Base-by-base conservation (phyloP, 1,140 invertebrate species). In the Drosophila lowei region DNA sequence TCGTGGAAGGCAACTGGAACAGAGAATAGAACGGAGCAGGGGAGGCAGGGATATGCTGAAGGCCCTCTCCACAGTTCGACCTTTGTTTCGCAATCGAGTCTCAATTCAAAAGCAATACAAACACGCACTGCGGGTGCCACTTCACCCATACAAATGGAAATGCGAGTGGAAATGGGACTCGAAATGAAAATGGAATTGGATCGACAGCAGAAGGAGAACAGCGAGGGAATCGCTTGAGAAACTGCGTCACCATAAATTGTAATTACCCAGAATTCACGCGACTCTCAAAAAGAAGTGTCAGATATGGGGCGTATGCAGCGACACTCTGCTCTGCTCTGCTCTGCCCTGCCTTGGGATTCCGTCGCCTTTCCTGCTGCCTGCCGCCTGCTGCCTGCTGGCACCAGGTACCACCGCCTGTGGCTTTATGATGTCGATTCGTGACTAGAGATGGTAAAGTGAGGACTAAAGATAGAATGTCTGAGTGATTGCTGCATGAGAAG, bases 81-180 rank as follows among this genome's bases (percentile, higher is more conserved):
- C 70, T 64, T 85, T 85, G 81, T 86, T 86, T 86, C 65, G 83
- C 83, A 86, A 86, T 86, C 78, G 83, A 81, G 66, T 81, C 72
- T 74, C 83, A 77, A 86, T 86, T 86, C 77, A 88, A 86, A 78
- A 74, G 83, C 83, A 85, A 85, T 85, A 86, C 81, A 85, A 85
- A 85, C 83, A 85, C 65, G 78, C 81, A 61, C 81, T 75, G 83
- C 81, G 83, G 81, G 81, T 77, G 81, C 77, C 81, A 81, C 81
- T 86, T 88, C 77, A 80, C 9, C 44, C 57, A 49, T 16, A 67
- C 49, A 67, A 53, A 52, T 38, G 49, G 58, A 13, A 34, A 11
- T 34, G 9, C 9, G 11, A 34, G 30, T 34, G 30, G 30, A 34
- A 38, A 38, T 13, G 34, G 34, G 34, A 38, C 34, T 57, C 28